Evolutionary conservation across 2,888 invertebrate species (phyloP).

Genomic region (Abscondita cerata): DNA sequence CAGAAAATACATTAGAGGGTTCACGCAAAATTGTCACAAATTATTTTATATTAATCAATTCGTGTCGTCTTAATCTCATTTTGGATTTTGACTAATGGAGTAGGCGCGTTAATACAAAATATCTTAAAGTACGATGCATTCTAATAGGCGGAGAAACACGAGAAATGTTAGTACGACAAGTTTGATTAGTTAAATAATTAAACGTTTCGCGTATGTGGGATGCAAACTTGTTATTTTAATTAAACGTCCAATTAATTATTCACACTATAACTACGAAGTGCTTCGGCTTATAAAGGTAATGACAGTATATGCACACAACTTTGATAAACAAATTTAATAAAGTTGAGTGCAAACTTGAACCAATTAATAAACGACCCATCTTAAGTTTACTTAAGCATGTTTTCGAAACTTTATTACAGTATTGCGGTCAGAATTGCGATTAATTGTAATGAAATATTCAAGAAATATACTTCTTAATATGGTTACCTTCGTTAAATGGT

Average conservation of each 20-base stretch:
- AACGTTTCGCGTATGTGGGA: constrained; percentile 24
- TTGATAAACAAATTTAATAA: constrained; percentile 16
- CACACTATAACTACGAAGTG: constrained; percentile 19
- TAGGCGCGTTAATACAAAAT: too few species aligned
- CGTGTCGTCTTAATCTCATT: too few species aligned
- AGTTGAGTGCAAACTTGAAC: background rate
- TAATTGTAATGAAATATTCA: too few species aligned
- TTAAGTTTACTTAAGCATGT: too few species aligned
- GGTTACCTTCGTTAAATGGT: background rate
- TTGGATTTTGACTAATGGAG: too few species aligned
- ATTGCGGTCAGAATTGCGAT: too few species aligned
- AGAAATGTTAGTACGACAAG: constrained; percentile 17
- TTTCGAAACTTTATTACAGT: too few species aligned
- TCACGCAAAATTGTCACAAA: too few species aligned
- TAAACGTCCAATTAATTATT: constrained; percentile 34
- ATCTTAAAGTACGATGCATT: too few species aligned
- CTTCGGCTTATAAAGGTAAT: constrained; percentile 20
- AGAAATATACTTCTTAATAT: background rate
- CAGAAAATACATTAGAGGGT: too few species aligned
- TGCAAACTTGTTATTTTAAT: constrained; percentile 30
- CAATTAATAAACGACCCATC: constrained; percentile 1
- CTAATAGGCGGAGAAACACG: background rate
- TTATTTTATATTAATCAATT: too few species aligned
- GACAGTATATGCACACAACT: constrained; percentile 17
- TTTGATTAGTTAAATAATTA: constrained; percentile 31